Percentiles rank a stretch among this genome's conserved stretches.
Evolutionary conservation across 2,797 vertebrate species (phyloP).

Genomic region (Pygocentrus nattereri): DNA sequence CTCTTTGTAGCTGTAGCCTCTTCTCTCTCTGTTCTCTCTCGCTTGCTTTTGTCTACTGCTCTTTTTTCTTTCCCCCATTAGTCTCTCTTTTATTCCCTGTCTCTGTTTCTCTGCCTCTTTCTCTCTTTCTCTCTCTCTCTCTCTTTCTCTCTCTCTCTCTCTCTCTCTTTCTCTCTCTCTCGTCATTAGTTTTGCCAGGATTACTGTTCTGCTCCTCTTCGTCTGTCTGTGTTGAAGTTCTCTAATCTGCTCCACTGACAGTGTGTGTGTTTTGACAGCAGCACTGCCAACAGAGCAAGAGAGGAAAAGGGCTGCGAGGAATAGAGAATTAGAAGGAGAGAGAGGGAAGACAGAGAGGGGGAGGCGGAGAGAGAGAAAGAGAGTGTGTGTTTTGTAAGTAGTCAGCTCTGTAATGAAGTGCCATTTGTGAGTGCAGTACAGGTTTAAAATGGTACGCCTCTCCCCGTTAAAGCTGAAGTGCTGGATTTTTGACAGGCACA

Average conservation of each 20-base stretch:
- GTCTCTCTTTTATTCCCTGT: background rate
- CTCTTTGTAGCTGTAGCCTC: too few relatives aligned
- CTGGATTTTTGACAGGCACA: slow-evolving; percentile 28
- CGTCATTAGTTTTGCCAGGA: background rate
- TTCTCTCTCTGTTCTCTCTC: too few relatives aligned
- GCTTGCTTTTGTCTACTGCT: background rate
- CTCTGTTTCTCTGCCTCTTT: background rate
- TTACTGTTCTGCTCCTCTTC: background rate
- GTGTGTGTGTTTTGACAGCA: slow-evolving; percentile 12
- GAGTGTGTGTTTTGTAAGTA: background rate
- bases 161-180: background rate
- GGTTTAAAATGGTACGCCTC: background rate
- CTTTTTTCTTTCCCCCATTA: background rate
- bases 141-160: background rate
- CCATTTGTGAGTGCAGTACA: background rate
- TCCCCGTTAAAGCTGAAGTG: background rate
- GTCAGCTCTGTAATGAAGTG: slow-evolving; percentile 7
- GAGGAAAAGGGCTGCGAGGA: background rate
- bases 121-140: background rate
- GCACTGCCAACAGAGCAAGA: background rate
- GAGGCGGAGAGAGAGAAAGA: background rate
- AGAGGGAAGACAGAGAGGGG: background rate
- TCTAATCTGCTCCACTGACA: background rate
- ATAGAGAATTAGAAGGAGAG: background rate
- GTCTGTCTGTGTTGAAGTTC: background rate